Base-by-base conservation (phyloP, 1,140 invertebrate genomes). In the Zaprionus gabonicus region DNA sequence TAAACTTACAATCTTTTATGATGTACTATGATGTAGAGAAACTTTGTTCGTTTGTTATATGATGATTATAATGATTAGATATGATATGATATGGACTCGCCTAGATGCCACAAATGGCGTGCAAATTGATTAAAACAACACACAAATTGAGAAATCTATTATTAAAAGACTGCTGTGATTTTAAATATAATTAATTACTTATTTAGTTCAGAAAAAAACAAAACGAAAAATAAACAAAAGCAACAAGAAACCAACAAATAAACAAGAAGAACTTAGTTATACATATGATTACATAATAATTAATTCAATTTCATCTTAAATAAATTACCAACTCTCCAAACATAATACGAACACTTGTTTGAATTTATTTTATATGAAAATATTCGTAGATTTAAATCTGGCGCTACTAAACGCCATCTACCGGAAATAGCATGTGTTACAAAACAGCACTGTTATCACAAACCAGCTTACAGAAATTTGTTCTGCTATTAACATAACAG, bases 131-230 rank as follows among this genome's bases (percentile, higher is more conserved):
- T 78, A 66, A 80, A 28, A 56, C 5, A 27, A 46, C 23, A 83
- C 80, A 80, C 58, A 88, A 73, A 90, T 88, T 84, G 84, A 90
- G 71, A 90, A 90, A 85, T 85, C 72, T 88, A 90, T 81, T 88
- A 81, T 88, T 90, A 80, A 92, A 92, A 92, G 91, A 92, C 91
- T 92, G 91, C 91, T 92, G 91, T 92, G 91, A 92, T 92, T 92
- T 91, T 81, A 92, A 87, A 87, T 91, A 76, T 87, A 91, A 88
- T 86, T 67, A 75, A 88, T 86, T 67, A 75, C 46, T 78, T 78
- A 84, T 77, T 84, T 87, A 78, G 68, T 81, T 84, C 75, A 51
- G 82, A 79, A 70, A 62, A 55, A 67, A 64, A 65, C 38, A 63
- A 65, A 64, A 64, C 46, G 34, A 56, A 68, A 78, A 34, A 34